Conservation (phyloP, 2,888 invertebrate genomes). For the Diarsia mendica region DNA sequence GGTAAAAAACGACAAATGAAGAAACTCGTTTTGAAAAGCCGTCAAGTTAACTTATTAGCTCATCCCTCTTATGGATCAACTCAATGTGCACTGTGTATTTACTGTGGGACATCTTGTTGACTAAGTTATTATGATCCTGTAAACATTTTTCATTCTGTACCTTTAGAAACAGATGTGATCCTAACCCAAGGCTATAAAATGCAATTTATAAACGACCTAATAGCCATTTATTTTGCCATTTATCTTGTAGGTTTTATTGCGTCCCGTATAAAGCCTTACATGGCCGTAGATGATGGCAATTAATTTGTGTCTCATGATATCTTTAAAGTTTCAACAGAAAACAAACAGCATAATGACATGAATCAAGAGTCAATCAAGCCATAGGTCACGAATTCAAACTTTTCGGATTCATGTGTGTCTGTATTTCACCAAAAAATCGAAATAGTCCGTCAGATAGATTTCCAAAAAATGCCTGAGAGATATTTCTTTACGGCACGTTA, state of each 20-base stretch:
- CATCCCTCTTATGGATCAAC: conserved; percentile 5
- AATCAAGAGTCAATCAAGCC: too few relatives aligned
- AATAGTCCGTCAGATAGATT: too few relatives aligned
- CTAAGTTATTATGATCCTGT: conserved; percentile 31
- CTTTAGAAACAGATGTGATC: conserved; percentile 6
- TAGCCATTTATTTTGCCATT: conserved; percentile 28
- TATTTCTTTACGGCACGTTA: too few relatives aligned
- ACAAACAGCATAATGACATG: neutral
- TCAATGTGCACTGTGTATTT: conserved; percentile 3
- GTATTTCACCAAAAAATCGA: too few relatives aligned
- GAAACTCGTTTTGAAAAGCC: conserved; percentile 14
- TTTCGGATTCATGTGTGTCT: too few relatives aligned
- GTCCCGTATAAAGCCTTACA: conserved; percentile 8
- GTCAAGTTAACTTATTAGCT: conserved; percentile 6
- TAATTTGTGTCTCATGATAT: conserved; percentile 12
- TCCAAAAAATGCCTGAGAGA: too few relatives aligned
- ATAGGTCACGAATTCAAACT: too few relatives aligned
- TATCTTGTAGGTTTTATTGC: conserved; percentile 32
- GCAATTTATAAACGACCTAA: conserved; percentile 25
- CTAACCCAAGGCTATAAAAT: neutral
- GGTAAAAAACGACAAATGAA: neutral
- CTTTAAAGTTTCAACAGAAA: conserved; percentile 1
- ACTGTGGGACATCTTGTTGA: conserved; percentile 5
- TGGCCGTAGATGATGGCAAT: neutral
- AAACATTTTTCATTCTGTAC: conserved; percentile 23